Base-by-base conservation (phyloP, 2,797 vertebrate genomes). In the Carduelis carduelis region DNA sequence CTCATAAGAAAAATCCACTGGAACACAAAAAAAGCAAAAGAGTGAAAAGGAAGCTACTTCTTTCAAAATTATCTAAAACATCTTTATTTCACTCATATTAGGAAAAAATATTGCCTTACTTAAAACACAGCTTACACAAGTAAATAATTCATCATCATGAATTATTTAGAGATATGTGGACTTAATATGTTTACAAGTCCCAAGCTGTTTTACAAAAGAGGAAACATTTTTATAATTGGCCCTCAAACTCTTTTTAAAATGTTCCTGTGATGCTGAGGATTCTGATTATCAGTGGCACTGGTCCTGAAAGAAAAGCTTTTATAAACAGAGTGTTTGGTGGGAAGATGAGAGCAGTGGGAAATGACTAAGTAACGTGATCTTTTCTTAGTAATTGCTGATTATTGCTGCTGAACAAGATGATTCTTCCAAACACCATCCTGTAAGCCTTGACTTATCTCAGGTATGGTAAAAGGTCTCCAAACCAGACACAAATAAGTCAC, bases 61-160 rank as follows among this genome's bases (percentile, higher is more conserved):
- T 68, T 79, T 83, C 59, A 86, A 90, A 93, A 72, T 72, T 57
- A 57, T 39, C 39, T 76, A 43, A 86, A 92, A 66, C 66, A 90
- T 50, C 46, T 74, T 41, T 10, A 76, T 87, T 90, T 83, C 14
- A 27, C 32, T 80, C 71, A 64, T 44, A 72, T 81, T 71, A 69
- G 35, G 47, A 65, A 89, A 91, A 90, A 68, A 24, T 21, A 76
- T 86, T 88, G 93, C 27, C 75, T 47, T 76, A 55, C 4, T 8
- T 83, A 95, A 91, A 90, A 81, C 46, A 39, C 46, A 71, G 69
- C 66, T 95, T 81, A 87, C 43, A 61, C 32, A 83, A 75, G 68
- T 96, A 95, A 96, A 96, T 96, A 95, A 96, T 96, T 96, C n/a
- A 95, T 94, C 32, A 30, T 24, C 9, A 90, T 94, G 32, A 95